Evolutionary conservation across 2,797 vertebrate species (phyloP).

Genomic region (Aphelocoma californica): DNA sequence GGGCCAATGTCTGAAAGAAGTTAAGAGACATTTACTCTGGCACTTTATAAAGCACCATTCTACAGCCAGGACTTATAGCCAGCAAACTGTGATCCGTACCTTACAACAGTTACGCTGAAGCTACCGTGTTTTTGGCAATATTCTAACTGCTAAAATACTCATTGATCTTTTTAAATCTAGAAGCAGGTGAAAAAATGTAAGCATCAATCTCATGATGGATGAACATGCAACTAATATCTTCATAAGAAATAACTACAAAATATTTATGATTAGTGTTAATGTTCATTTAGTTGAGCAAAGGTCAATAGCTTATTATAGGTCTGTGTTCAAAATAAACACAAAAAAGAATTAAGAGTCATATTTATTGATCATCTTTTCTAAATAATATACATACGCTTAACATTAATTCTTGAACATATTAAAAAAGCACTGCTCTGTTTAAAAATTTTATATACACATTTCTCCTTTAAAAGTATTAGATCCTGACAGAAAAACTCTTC

Average conservation of each 20-base stretch:
- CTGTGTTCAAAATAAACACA: conserved; percentile 71
- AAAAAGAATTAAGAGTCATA: conserved; percentile 67
- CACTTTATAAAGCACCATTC: conserved; percentile 59
- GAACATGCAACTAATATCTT: conserved; percentile 65
- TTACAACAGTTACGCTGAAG: conserved; percentile 63
- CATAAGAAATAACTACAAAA: conserved; percentile 42
- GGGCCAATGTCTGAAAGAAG: conserved; percentile 56
- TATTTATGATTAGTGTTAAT: conserved; percentile 23
- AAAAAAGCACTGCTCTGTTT: conserved; percentile 46
- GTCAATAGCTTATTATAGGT: conserved; percentile 35
- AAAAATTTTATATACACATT: conserved; percentile 41
- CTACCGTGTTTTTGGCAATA: conserved; percentile 61
- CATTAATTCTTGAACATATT: conserved; percentile 51
- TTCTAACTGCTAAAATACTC: conserved; percentile 67
- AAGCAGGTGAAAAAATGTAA: conserved; percentile 71
- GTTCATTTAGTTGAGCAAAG: conserved; percentile 46
- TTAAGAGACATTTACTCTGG: conserved; percentile 61
- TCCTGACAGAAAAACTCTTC: conserved; percentile 27
- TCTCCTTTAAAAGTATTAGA: conserved; percentile 5
- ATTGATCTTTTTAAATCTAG: conserved; percentile 65
- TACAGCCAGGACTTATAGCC: conserved; percentile 44
- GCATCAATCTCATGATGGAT: conserved; percentile 70
- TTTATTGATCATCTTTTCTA: conserved; percentile 65
- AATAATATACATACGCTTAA: conserved; percentile 45
- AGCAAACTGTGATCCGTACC: conserved; percentile 62